Percentiles rank a stretch among this genome's conserved stretches.
These are phyloP conservation scores for Plodia interpunctella DNA, from an alignment of 1,140 invertebrate species.

Conservation along the genomic window DNA sequence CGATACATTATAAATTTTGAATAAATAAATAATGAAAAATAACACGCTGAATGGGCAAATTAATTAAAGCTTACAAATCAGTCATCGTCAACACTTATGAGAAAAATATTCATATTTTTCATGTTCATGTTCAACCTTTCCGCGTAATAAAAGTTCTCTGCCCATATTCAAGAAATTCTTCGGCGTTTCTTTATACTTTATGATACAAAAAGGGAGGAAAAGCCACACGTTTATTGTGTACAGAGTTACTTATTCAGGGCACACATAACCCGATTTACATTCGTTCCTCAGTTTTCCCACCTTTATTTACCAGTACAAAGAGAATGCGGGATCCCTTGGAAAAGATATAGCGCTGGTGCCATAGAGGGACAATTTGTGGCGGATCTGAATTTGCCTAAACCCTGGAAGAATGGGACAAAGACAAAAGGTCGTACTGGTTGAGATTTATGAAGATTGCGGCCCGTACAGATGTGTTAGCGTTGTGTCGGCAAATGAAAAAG, in stretches of 20 bases:
- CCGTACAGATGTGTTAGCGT: constrained; percentile 26
- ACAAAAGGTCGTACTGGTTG: constrained; percentile 46
- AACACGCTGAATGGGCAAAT: too few species aligned
- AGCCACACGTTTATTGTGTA: constrained; percentile 30
- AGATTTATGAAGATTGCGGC: constrained; percentile 56
- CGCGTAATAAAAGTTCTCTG: background rate
- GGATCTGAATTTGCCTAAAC: constrained; percentile 50
- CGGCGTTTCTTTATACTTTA: constrained; percentile 26
- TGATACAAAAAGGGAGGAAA: constrained; percentile 28
- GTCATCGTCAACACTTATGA: too few species aligned
- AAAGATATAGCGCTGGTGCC: constrained; percentile 39
- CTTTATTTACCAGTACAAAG: constrained; percentile 35
- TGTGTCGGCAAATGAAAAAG: constrained; percentile 16
- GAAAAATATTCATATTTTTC: too few species aligned
- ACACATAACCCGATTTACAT: constrained; percentile 43
- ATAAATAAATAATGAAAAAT: too few species aligned
- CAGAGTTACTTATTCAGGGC: constrained; percentile 39
- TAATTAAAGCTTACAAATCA: too few species aligned
- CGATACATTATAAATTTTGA: too few species aligned
- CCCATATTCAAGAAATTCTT: constrained; percentile 28
- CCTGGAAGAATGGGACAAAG: constrained; percentile 42
- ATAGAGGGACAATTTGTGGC: constrained; percentile 42
- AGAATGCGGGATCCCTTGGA: constrained; percentile 27
- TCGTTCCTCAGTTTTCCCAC: constrained; percentile 38
- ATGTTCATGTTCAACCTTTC: constrained; percentile 3